These are phyloP conservation scores for Spatulosminthurus flaviceps DNA, from an alignment of 2,888 invertebrate genomes.

Conservation along the genomic window DNA sequence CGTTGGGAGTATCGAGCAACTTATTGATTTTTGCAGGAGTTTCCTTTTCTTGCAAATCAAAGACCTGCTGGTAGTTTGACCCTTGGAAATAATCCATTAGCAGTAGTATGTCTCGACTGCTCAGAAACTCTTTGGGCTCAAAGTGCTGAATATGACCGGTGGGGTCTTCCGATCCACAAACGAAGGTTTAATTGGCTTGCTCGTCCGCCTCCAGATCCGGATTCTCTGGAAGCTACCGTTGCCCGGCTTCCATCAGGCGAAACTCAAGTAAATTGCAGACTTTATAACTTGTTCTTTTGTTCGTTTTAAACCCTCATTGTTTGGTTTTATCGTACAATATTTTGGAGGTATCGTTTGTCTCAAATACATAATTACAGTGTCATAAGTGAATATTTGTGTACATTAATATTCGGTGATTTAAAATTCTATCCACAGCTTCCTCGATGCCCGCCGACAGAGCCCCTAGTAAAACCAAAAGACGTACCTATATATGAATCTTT, in stretches of 20 bases:
- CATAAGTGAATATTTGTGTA: too few relatives aligned
- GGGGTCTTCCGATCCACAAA: conserved; percentile 89
- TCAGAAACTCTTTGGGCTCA: conserved; percentile 91
- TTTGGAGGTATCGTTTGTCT: too few relatives aligned
- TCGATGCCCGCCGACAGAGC: conserved; percentile 62
- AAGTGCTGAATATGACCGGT: conserved; percentile 87
- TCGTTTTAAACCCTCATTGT: too few relatives aligned
- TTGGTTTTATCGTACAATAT: too few relatives aligned
- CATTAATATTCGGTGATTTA: too few relatives aligned
- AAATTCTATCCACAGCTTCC: conserved; percentile 52
- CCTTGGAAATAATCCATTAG: conserved; percentile 87
- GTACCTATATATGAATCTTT: conserved; percentile 20
- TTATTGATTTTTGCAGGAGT: conserved; percentile 73
- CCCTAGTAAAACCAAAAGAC: conserved; percentile 48
- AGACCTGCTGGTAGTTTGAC: conserved; percentile 84
- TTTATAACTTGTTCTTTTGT: too few relatives aligned
- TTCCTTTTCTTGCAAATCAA: conserved; percentile 85
- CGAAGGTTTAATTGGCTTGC: conserved; percentile 94
- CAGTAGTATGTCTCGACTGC: conserved; percentile 91
- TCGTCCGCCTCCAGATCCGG: conserved; percentile 79
- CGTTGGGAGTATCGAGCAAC: too few relatives aligned
- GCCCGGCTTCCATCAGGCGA: conserved; percentile 86
- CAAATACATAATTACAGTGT: too few relatives aligned
- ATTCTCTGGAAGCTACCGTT: conserved; percentile 58
- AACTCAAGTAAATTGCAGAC: conserved; percentile 66